phyloP scores from a whole-genome alignment of 2,888 invertebrate species.

The Cylloceria caligata region DNA sequence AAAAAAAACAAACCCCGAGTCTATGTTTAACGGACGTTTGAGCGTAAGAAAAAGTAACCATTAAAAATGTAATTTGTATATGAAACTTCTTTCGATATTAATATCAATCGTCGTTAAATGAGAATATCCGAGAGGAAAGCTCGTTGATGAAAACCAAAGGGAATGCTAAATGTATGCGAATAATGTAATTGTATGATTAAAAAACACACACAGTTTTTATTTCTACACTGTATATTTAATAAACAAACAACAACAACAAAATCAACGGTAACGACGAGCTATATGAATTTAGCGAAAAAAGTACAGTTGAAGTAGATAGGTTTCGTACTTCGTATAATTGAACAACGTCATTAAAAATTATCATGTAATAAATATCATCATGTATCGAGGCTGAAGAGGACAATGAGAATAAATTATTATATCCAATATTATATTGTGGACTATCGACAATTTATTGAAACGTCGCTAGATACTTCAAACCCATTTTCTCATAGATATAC shows the following conservation, averaged over 20 bases:
- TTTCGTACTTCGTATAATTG: constrained; percentile 79
- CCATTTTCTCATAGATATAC: too few relatives aligned
- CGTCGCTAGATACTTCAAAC: too few relatives aligned
- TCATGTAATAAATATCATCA: constrained; percentile 76
- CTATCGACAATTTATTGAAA: too few relatives aligned
- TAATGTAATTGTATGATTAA: constrained; percentile 62
- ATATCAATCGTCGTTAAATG: constrained; percentile 69
- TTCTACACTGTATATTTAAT: constrained; percentile 73
- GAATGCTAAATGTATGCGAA: constrained; percentile 56
- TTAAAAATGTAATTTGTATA: constrained; percentile 66
- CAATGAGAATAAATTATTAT: constrained; percentile 79
- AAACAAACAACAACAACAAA: constrained; percentile 37
- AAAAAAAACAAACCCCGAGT: constrained; percentile 28
- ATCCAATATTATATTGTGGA: constrained; percentile 69
- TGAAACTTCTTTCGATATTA: constrained; percentile 68
- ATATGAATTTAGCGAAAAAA: constrained; percentile 69
- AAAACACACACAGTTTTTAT: constrained; percentile 73
- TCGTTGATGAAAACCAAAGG: constrained; percentile 16
- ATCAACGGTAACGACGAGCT: constrained; percentile 36
- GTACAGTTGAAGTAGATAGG: constrained; percentile 76
- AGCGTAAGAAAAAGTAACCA: constrained; percentile 22
- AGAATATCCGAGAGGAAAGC: constrained; percentile 46
- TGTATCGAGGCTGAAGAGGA: constrained; percentile 76
- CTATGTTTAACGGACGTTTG: constrained; percentile 23
- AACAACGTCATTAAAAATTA: constrained; percentile 76